Evolutionary conservation across 1,140 invertebrate species (phyloP), one percentile per base, ranked within the genome.

Genomic region (Macrobrachium rosenbergii): DNA sequence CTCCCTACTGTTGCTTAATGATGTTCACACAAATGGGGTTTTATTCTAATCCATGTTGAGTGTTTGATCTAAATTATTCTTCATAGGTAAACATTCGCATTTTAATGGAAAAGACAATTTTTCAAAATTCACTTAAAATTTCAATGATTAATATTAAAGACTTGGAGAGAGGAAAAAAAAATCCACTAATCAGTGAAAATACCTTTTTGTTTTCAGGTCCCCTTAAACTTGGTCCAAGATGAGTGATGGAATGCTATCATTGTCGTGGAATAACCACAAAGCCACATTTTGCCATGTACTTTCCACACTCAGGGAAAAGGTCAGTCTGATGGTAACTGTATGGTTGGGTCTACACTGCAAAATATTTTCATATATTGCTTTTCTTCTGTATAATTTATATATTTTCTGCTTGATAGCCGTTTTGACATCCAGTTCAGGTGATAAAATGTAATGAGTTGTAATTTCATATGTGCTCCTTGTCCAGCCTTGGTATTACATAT

Each of bases 221-320:
- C 52, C 52, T 52, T 52, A 52, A 52, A 52, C 52, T 52, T 12
- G 12, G 12, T 72, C 21, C 78, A 87, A 84, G 75, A 84, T 87
- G 85, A 77, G 52, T 16, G 85, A 87, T 63, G 85, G 85, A 81
- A 87, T 87, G 85, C 37, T 87, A 62, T 87, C 85, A 45, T 80
- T 87, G 52, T 87, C 85, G 6, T 87, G 85, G 85, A 87, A 87
- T 77, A 87, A 87, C 76, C 85, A 87, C 85, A 87, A 67, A 82
- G 85, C 85, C 52, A 87, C 85, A 43, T 87, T 87, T 52, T 87
- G 85, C 62, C 85, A 87, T 77, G 81, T 87, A 23, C 78, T 87
- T n/a, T 80, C 85, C 45, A 87, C 85, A 81, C 78, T 87, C 19
- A 87, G 85, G 72, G 85, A 87, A 52, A 87, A 87, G 67, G 85